A percentile compares a stretch with the other conserved stretches of the same genome.
Conservation (phyloP, 2,797 vertebrate species). For the Eremophila alpestris region DNA sequence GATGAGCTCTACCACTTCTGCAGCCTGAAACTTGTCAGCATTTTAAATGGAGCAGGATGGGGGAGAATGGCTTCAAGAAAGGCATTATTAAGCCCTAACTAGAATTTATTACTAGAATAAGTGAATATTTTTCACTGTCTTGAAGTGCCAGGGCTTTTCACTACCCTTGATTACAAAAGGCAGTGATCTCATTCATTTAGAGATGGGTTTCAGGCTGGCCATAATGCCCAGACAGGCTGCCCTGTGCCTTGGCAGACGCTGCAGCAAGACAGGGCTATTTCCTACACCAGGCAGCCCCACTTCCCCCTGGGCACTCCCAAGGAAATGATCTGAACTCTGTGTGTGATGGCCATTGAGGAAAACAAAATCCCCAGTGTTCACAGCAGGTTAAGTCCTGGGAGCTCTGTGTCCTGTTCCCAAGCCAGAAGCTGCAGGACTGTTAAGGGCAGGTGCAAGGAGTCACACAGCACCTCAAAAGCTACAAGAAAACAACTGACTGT, state of each 20-base stretch:
- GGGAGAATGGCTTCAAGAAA: not conserved
- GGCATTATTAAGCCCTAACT: not conserved
- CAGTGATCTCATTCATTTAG: not conserved
- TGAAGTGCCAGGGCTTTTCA: not conserved
- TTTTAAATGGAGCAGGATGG: not conserved
- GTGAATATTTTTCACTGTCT: not conserved
- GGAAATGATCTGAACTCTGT: fast-evolving
- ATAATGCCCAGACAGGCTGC: not conserved
- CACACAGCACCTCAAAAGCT: not conserved
- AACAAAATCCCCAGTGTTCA: not conserved
- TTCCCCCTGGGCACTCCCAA: not conserved
- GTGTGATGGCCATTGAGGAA: not conserved
- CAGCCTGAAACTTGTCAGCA: not conserved
- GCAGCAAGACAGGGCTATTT: not conserved
- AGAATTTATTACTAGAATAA: not conserved
- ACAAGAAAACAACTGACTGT: not conserved
- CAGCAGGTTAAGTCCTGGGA: not conserved
- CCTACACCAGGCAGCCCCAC: not conserved
- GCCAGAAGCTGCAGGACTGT: not conserved
- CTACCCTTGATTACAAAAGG: not conserved
- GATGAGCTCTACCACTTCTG: not conserved
- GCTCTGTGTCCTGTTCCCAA: fast-evolving
- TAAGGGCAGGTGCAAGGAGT: not conserved
- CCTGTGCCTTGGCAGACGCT: not conserved
- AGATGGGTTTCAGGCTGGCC: not conserved